Conservation (phyloP, 2,113 vertebrate genomes). For the Osmerus eperlanus region DNA sequence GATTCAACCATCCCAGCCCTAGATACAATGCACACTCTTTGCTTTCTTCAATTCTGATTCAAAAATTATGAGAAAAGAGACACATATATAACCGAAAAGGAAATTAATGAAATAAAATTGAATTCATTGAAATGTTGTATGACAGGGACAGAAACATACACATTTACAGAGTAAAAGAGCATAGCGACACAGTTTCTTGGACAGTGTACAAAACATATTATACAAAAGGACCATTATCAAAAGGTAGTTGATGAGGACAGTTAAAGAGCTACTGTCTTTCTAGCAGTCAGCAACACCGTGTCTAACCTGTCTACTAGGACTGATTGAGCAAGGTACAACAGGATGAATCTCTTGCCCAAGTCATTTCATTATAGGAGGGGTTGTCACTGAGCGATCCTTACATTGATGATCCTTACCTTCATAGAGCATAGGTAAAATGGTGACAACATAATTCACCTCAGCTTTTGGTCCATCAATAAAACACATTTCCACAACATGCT, state of each 20-base stretch:
- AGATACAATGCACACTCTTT: constrained; percentile 40
- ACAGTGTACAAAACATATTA: constrained; percentile 57
- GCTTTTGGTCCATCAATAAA: constrained; percentile 60
- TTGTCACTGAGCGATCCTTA: constrained; percentile 50
- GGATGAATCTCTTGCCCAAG: constrained; percentile 72
- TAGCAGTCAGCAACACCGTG: constrained; percentile 34
- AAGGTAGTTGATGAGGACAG: constrained; percentile 54
- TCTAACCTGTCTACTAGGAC: constrained; percentile 24
- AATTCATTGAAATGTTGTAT: constrained; percentile 35
- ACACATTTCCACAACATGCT: constrained; percentile 39
- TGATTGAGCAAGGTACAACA: constrained; percentile 69
- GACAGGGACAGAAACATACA: constrained; percentile 40
- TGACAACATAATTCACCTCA: constrained; percentile 53
- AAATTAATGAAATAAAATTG: constrained; percentile 31
- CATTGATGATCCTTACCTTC: constrained; percentile 33
- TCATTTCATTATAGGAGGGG: constrained; percentile 46
- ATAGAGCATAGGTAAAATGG: constrained; percentile 48
- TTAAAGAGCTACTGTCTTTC: constrained; percentile 45
- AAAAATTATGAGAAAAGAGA: constrained; percentile 17
- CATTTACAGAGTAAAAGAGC: constrained; percentile 43
- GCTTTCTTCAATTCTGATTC: constrained; percentile 40
- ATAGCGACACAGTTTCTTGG: constrained; percentile 47
- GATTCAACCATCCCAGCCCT: constrained; percentile 33
- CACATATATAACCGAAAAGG: constrained; percentile 23
- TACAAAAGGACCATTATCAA: constrained; percentile 59